Evolutionary conservation across 2,797 vertebrate species (phyloP).

Genomic region (Sebastes taczanowskii): DNA sequence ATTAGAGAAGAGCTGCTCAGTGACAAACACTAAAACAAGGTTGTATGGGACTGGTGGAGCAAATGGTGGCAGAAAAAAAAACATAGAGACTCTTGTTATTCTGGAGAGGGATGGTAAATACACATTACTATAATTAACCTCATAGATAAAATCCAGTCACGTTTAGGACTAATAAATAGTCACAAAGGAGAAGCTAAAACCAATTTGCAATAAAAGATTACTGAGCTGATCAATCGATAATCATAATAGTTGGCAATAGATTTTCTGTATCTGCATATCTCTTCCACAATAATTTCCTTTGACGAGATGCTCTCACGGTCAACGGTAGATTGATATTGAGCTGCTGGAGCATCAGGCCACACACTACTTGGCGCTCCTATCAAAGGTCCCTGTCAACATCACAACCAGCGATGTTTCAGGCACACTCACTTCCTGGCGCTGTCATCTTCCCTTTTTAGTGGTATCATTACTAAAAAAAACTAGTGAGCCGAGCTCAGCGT

Average conservation of each 20-base stretch:
- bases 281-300: slow-evolving; percentile 1
- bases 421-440: slow-evolving; percentile 27
- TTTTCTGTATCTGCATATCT: background rate
- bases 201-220: background rate
- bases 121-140: background rate
- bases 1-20: slow-evolving; percentile 10
- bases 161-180: background rate
- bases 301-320: slow-evolving; percentile 11
- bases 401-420: slow-evolving; percentile 33
- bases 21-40: background rate
- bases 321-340: slow-evolving; percentile 27
- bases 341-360: slow-evolving; percentile 19
- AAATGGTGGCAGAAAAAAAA: background rate
- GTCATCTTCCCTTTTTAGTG: slow-evolving; percentile 52
- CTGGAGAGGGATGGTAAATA: background rate
- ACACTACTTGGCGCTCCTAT: slow-evolving; percentile 30
- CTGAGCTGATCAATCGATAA: background rate
- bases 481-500: slow-evolving; percentile 35
- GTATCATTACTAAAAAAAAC: slow-evolving; percentile 51
- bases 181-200: background rate
- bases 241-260: background rate
- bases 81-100: background rate
- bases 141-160: background rate
- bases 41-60: background rate
- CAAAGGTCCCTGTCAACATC: slow-evolving; percentile 53